Evolutionary conservation across 2,113 vertebrate species (phyloP).

Genomic region (Porphyrio hochstetteri): DNA sequence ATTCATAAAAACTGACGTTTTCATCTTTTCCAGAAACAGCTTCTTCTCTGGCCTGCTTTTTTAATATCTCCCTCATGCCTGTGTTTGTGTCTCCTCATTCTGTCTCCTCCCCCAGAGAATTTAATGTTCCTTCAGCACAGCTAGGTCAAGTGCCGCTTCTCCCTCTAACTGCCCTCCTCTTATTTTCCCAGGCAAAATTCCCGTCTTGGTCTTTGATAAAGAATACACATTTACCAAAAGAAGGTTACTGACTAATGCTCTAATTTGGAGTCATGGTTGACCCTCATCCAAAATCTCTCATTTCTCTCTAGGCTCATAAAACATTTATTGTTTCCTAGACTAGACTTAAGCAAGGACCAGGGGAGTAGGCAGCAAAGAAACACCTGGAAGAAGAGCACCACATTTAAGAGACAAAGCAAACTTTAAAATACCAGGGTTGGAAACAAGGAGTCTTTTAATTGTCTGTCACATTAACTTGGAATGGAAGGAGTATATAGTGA

Average conservation of each 20-base stretch:
- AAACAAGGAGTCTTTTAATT: background rate
- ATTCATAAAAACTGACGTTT: background rate
- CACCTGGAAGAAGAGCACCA: background rate
- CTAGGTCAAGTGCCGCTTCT: background rate
- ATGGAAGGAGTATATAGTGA: background rate
- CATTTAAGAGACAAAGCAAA: background rate
- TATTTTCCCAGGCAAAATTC: background rate
- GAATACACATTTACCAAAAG: background rate
- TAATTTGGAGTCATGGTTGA: background rate
- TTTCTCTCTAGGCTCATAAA: background rate
- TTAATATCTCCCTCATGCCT: background rate
- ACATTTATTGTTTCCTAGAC: background rate
- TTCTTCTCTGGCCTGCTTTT: background rate
- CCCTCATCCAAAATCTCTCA: background rate
- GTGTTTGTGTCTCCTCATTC: background rate
- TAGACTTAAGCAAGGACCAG: background rate
- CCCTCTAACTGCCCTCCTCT: background rate
- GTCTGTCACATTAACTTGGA: background rate
- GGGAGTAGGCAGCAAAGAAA: background rate
- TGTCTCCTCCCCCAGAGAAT: background rate
- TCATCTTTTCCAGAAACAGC: background rate
- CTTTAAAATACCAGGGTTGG: background rate
- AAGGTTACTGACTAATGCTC: background rate
- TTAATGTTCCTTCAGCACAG: background rate
- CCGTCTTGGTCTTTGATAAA: background rate